Evolutionary conservation across 2,888 invertebrate species (phyloP).

Genomic region (Rhagium mordax): DNA sequence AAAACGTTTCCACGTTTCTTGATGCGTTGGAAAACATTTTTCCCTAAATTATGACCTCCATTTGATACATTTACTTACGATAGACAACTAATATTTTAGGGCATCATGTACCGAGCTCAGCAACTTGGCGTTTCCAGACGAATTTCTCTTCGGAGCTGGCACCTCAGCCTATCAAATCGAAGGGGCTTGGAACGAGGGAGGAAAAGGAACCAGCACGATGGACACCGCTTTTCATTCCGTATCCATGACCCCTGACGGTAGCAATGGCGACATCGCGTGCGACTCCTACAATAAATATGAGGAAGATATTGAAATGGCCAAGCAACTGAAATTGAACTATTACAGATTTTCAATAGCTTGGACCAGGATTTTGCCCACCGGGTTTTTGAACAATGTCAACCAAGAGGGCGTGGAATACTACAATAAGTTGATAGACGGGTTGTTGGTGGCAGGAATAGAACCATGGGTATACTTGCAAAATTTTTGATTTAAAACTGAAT

Average conservation of each 20-base stretch:
- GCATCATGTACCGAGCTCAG: slow-evolving; percentile 6
- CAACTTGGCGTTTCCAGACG: slow-evolving; percentile 33
- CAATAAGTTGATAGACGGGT: slow-evolving; percentile 34
- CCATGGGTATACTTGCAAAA: too few species aligned
- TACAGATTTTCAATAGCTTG: slow-evolving; percentile 68
- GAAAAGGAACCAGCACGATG: slow-evolving; percentile 70
- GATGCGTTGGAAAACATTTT: too few species aligned
- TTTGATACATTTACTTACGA: too few species aligned
- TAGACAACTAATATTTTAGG: too few species aligned
- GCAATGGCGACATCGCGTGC: slow-evolving; percentile 76
- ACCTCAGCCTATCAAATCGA: slow-evolving; percentile 44
- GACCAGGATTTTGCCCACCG: slow-evolving; percentile 73
- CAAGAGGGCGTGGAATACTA: slow-evolving; percentile 49
- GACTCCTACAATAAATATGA: slow-evolving; percentile 78
- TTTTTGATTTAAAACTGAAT: too few species aligned
- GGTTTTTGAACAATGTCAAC: slow-evolving; percentile 63
- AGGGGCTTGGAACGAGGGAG: slow-evolving; percentile 61
- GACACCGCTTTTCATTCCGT: slow-evolving; percentile 69
- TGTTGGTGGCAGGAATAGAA: slow-evolving; percentile 21
- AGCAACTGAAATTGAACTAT: slow-evolving; percentile 72
- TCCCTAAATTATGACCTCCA: too few species aligned
- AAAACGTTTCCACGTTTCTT: too few species aligned
- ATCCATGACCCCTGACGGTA: slow-evolving; percentile 70
- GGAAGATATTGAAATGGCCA: slow-evolving; percentile 75
- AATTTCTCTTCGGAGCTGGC: slow-evolving; percentile 40